phyloP scores from a whole-genome alignment of 2,888 invertebrate species.

The Lasioglossum marginatum region DNA sequence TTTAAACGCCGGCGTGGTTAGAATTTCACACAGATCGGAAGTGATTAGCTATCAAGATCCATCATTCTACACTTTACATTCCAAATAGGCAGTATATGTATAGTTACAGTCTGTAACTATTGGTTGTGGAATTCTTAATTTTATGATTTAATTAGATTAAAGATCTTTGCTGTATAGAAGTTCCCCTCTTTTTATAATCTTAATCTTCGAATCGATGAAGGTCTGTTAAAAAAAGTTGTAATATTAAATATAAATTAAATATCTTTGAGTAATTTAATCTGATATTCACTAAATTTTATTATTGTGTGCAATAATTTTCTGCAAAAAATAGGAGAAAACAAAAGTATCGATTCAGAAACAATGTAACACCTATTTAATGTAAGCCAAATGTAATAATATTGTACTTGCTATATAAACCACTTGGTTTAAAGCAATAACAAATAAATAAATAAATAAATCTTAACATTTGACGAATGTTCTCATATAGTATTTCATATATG shows the following conservation, averaged over 20 bases:
- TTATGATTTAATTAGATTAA: background rate
- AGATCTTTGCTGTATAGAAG: background rate
- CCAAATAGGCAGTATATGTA: background rate
- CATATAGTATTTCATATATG: no score
- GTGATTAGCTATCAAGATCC: background rate
- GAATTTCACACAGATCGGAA: slow-evolving; percentile 29
- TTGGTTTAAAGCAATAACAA: no score
- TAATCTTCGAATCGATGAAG: background rate
- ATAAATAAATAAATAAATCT: no score
- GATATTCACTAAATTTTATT: background rate
- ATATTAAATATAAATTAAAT: background rate
- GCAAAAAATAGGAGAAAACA: background rate
- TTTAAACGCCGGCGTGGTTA: background rate
- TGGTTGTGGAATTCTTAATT: background rate
- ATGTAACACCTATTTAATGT: no score
- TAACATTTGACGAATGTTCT: no score
- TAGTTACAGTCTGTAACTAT: no score
- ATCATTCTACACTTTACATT: background rate
- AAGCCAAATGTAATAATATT: no score
- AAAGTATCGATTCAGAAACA: no score
- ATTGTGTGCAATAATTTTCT: background rate
- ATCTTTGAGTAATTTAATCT: background rate
- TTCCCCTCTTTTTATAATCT: background rate
- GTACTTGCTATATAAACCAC: no score
- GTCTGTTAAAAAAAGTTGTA: no score